Evolutionary conservation across 1,140 invertebrate genomes (phyloP).

Genomic region (Drosophila malerkotliana): DNA sequence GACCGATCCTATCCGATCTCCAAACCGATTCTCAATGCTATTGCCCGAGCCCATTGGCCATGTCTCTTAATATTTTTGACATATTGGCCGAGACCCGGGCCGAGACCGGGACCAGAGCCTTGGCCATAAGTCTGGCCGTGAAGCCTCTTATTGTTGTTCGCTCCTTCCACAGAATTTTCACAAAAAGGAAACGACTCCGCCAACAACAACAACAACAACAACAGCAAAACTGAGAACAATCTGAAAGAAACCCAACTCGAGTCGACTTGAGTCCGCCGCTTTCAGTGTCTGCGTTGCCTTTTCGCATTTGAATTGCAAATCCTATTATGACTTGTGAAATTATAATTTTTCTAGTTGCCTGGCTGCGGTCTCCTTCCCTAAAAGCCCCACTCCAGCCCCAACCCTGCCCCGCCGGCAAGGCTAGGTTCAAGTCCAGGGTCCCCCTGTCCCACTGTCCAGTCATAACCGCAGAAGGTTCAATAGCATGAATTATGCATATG

Average conservation of each 20-base stretch:
- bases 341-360: constrained; percentile 79
- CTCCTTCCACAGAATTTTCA: constrained; percentile 73
- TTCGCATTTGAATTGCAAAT: constrained; percentile 83
- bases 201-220: constrained; percentile 17
- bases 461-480: constrained; percentile 74
- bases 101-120: constrained; percentile 44
- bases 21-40: constrained; percentile 28
- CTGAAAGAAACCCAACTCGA: constrained; percentile 40
- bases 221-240: constrained; percentile 24
- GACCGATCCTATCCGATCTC: constrained; percentile 21
- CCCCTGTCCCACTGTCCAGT: constrained; percentile 56
- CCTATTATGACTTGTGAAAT: constrained; percentile 84
- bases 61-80: constrained; percentile 84
- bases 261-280: constrained; percentile 40
- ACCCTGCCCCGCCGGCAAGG: constrained; percentile 11
- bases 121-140: constrained; percentile 30
- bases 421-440: constrained; percentile 67
- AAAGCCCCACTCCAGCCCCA: background rate
- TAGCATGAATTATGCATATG: constrained; percentile 84
- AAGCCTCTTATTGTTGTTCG: constrained; percentile 50
- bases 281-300: constrained; percentile 61
- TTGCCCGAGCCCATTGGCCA: constrained; percentile 60
- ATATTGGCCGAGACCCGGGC: constrained; percentile 70
- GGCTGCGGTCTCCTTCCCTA: constrained; percentile 34
- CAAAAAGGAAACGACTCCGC: constrained; percentile 46